Conservation (phyloP, 2,797 vertebrate genomes). For the Hippopotamyrus pictus region DNA sequence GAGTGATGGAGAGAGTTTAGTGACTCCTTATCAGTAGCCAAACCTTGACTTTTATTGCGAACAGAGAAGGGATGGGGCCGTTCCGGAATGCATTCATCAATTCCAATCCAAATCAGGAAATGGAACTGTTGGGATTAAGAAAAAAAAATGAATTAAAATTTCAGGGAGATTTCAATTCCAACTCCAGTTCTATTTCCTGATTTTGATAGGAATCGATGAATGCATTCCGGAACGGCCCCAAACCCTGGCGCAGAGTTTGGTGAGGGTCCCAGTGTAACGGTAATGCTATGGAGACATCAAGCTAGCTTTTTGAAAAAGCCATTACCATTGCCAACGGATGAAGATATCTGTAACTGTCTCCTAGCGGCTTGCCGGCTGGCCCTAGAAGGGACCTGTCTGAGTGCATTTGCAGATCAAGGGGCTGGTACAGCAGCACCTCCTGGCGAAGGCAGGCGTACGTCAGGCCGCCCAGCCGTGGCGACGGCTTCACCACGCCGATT, state of each 20-base stretch:
- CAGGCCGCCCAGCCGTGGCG: constrained; percentile 26
- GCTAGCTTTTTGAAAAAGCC: background rate
- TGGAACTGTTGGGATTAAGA: background rate
- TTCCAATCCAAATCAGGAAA: background rate
- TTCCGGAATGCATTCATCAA: background rate
- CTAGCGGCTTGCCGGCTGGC: background rate
- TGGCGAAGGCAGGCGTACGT: background rate
- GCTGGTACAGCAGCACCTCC: background rate
- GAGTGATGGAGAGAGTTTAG: background rate
- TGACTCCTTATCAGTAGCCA: background rate
- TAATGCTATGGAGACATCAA: background rate
- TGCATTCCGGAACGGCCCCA: background rate
- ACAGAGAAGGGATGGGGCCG: background rate
- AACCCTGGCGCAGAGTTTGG: background rate
- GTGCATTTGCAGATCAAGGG: background rate
- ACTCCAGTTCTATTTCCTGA: background rate
- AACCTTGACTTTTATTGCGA: background rate
- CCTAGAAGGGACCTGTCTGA: background rate
- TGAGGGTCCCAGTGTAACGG: background rate
- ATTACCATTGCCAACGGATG: background rate
- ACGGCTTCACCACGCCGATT: constrained; percentile 30
- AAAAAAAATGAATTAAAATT: background rate
- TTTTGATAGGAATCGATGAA: background rate
- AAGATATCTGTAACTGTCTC: background rate
- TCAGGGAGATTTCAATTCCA: background rate